phyloP scores from a whole-genome alignment of 2,888 invertebrate genomes.

The Ptychoptera albimana region DNA sequence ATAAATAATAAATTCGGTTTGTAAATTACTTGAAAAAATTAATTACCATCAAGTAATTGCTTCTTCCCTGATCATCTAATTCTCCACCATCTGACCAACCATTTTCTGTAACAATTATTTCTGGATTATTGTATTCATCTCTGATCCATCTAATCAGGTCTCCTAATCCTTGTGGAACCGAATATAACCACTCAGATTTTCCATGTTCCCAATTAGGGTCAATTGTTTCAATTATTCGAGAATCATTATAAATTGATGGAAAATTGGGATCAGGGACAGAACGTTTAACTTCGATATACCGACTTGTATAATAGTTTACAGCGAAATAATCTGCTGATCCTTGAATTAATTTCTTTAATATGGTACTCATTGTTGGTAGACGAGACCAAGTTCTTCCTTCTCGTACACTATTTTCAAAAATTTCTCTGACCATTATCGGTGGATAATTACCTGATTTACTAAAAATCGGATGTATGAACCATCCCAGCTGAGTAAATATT shows the following conservation, averaged over 20 bases:
- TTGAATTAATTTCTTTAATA: conserved; percentile 14
- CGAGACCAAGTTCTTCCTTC: conserved; percentile 21
- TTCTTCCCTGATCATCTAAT: conserved; percentile 24
- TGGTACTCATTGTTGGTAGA: conserved; percentile 12
- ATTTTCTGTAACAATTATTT: conserved; percentile 38
- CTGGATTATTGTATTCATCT: conserved; percentile 6
- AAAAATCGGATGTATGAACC: conserved; percentile 23
- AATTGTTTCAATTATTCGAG: conserved; percentile 12
- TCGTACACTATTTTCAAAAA: conserved; percentile 18
- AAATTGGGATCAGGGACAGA: conserved; percentile 15
- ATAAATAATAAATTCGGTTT: neutral
- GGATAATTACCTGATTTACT: conserved; percentile 22
- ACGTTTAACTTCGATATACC: conserved; percentile 12
- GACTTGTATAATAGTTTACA: conserved; percentile 20
- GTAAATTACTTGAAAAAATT: no score
- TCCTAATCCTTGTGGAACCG: conserved; percentile 19
- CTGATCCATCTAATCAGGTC: conserved; percentile 10
- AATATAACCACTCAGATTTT: conserved; percentile 20
- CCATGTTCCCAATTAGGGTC: conserved; percentile 18
- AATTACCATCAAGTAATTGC: conserved; percentile 6
- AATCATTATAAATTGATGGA: conserved; percentile 38
- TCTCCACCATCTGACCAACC: conserved; percentile 30
- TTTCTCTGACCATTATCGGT: conserved; percentile 17
- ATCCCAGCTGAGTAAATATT: conserved; percentile 19
- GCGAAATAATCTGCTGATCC: conserved; percentile 21